Evolutionary conservation across 2,888 invertebrate genomes (phyloP).

Genomic region (Camptogramma bilineatum): DNA sequence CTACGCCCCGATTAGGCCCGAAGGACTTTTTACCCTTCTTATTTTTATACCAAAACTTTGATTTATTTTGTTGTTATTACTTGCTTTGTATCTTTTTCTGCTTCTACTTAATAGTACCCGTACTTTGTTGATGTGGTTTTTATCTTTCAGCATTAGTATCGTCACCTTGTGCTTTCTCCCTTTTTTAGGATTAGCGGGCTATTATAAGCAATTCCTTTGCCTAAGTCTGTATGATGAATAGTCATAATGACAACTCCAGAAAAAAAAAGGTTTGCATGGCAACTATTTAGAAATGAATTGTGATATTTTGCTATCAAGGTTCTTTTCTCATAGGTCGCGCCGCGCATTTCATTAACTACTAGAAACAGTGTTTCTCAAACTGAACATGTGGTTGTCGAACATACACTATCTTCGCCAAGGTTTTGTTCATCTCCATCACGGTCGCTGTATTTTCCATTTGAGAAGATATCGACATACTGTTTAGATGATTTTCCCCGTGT

Average conservation of each 20-base stretch:
- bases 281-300: background rate
- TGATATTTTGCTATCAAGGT: background rate
- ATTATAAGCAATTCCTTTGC: too few species aligned
- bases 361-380: slow-evolving; percentile 3
- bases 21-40: too few species aligned
- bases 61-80: background rate
- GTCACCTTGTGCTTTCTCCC: too few species aligned
- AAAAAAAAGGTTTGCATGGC: too few species aligned
- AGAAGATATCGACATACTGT: slow-evolving; percentile 38
- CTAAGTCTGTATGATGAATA: too few species aligned
- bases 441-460: slow-evolving; percentile 34
- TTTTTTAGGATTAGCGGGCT: too few species aligned
- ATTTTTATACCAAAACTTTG: background rate
- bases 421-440: slow-evolving; percentile 25
- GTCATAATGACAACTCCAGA: too few species aligned
- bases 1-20: background rate
- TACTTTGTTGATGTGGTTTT: too few species aligned
- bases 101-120: too few species aligned
- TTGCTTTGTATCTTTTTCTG: too few species aligned
- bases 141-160: too few species aligned
- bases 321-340: background rate
- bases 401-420: background rate
- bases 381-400: background rate
- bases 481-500: slow-evolving; percentile 40
- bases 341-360: background rate